Conservation (phyloP, 2,888 invertebrate genomes). For the Stenichneumon culpator region DNA sequence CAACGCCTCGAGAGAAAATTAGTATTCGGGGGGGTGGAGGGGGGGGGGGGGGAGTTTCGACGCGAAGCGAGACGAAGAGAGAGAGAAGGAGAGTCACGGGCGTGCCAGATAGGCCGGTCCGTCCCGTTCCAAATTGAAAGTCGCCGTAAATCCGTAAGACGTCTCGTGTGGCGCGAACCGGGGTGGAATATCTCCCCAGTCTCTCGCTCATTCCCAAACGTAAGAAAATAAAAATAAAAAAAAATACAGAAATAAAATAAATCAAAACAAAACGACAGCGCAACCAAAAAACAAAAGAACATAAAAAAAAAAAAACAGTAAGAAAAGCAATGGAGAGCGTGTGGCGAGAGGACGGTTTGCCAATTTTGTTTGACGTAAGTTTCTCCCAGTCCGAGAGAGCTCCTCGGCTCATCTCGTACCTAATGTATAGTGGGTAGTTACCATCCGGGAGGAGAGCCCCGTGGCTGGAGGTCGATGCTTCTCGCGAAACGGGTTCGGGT, state of each 20-base stretch:
- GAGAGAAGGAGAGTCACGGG: conserved; percentile 35
- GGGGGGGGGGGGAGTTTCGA: neutral
- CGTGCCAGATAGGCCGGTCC: conserved; percentile 57
- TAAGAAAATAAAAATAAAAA: conserved; percentile 16
- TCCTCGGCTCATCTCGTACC: conserved; percentile 1
- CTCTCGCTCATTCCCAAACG: conserved; percentile 29
- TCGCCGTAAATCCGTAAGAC: conserved; percentile 68
- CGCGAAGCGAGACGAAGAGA: conserved; percentile 36
- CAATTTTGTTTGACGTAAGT: conserved; percentile 59
- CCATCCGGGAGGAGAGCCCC: conserved; percentile 35
- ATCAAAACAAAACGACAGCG: conserved; percentile 14
- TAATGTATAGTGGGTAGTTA: conserved; percentile 29
- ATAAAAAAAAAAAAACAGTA: conserved; percentile 18
- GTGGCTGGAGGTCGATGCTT: conserved; percentile 65
- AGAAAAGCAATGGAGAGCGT: conserved; percentile 13
- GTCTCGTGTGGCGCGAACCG: conserved; percentile 58
- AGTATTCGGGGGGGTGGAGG: conserved; percentile 36
- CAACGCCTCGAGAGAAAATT: conserved; percentile 55
- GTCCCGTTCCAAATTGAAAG: conserved; percentile 68
- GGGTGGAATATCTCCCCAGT: conserved; percentile 58
- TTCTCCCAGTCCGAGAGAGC: conserved; percentile 20
- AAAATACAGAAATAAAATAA: conserved; percentile 19
- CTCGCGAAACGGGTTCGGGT: conserved; percentile 69
- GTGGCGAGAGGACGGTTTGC: conserved; percentile 43
- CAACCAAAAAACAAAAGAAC: conserved; percentile 1